These are phyloP conservation scores for Cyanocitta stelleri DNA, from an alignment of 2,113 vertebrate species.

Conservation along the genomic window DNA sequence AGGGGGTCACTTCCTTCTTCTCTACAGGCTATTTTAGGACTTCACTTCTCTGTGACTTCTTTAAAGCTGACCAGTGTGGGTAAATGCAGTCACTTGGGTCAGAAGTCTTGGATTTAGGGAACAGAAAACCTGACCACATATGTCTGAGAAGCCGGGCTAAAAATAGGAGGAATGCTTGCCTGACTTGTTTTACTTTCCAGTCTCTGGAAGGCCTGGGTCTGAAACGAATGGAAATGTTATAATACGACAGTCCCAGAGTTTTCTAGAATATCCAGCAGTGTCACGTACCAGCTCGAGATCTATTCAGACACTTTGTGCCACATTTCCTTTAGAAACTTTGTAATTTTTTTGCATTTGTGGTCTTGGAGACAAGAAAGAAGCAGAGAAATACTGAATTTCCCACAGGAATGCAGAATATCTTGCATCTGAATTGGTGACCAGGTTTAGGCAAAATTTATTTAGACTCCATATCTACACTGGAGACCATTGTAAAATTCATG, in stretches of 20 bases:
- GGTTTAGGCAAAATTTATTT: background rate
- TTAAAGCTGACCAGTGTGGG: background rate
- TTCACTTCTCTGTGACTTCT: background rate
- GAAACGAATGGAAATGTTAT: background rate
- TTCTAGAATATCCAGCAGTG: background rate
- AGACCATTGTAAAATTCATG: background rate
- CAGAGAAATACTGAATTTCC: background rate
- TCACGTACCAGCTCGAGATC: background rate
- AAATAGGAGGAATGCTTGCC: background rate
- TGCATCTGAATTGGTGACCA: background rate
- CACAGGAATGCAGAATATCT: background rate
- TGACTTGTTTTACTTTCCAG: background rate
- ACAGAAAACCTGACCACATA: background rate
- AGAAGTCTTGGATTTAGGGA: background rate
- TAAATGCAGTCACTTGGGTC: background rate
- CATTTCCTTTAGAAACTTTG: background rate
- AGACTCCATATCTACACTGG: background rate
- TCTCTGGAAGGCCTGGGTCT: background rate
- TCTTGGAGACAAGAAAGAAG: background rate
- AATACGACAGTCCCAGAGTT: background rate
- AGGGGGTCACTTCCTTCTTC: background rate
- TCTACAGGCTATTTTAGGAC: background rate
- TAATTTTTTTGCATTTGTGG: background rate
- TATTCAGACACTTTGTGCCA: background rate
- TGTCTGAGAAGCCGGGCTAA: background rate